Conservation (phyloP, 2,113 vertebrate genomes). For the Eolophus roseicapilla region DNA sequence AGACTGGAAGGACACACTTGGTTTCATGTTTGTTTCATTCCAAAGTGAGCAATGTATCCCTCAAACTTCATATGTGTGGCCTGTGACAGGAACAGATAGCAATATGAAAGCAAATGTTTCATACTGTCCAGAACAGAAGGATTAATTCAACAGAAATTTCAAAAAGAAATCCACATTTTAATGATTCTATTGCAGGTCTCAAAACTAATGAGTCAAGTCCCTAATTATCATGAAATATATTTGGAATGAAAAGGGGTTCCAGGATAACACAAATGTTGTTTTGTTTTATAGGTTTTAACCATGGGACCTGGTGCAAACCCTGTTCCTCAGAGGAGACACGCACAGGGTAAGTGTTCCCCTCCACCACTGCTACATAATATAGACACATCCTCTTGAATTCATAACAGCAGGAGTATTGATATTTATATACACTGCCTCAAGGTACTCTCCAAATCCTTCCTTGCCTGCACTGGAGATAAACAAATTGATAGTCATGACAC, state of each 20-base stretch:
- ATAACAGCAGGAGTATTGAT: background rate
- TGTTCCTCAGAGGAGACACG: background rate
- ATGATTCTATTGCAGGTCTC: background rate
- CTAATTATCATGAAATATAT: background rate
- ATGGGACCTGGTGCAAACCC: background rate
- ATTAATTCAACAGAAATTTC: background rate
- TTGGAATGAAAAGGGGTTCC: background rate
- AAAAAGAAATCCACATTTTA: background rate
- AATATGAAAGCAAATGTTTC: background rate
- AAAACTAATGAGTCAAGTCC: background rate
- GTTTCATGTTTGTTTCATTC: background rate
- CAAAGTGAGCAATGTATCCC: background rate
- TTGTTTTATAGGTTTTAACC: background rate
- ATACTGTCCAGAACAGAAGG: background rate
- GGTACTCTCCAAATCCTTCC: background rate
- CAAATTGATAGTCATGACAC: background rate
- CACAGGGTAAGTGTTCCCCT: accelerated
- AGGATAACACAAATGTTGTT: background rate
- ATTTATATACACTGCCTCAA: background rate
- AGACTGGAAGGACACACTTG: background rate
- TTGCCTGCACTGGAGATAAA: background rate
- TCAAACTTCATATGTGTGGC: background rate
- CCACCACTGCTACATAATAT: background rate
- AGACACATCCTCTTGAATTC: background rate
- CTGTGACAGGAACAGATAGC: background rate